Conservation (phyloP, 2,797 vertebrate genomes). For the Siniperca obscura region DNA sequence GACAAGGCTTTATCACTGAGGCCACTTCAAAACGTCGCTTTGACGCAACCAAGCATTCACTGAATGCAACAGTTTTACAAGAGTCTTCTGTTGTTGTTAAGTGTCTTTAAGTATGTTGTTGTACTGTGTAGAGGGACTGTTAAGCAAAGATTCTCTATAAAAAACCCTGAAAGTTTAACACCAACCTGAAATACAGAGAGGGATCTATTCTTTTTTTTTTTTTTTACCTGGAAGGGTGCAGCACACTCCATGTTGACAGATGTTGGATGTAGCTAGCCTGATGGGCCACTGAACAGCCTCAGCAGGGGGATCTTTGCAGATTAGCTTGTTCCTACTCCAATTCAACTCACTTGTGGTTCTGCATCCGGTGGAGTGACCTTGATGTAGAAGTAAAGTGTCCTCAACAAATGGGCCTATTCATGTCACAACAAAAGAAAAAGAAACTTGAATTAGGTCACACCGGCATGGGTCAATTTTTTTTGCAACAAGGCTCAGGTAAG, state of each 20-base stretch:
- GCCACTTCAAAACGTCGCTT: background rate
- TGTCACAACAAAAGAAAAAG: background rate
- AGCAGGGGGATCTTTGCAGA: conserved; percentile 29
- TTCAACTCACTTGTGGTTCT: conserved; percentile 18
- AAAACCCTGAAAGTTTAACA: background rate
- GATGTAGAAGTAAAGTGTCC: conserved; percentile 14
- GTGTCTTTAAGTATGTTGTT: background rate
- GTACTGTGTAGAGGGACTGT: too few relatives aligned
- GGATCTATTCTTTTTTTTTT: background rate
- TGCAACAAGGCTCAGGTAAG: background rate
- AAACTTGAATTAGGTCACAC: background rate
- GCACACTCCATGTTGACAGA: conserved; percentile 20
- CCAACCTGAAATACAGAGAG: background rate
- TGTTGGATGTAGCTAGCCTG: conserved; percentile 24
- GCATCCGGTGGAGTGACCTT: conserved; percentile 41
- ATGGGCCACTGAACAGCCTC: conserved; percentile 44
- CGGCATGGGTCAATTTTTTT: background rate
- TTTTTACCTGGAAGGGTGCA: background rate
- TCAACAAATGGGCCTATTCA: conserved; percentile 14
- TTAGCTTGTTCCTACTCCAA: conserved; percentile 13
- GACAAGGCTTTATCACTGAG: conserved; percentile 10
- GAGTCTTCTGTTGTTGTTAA: background rate
- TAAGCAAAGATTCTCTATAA: background rate
- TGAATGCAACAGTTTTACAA: background rate
- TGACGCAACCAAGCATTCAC: background rate